phyloP scores from a whole-genome alignment of 1,140 invertebrate genomes.

The Condylostylus longicornis region DNA sequence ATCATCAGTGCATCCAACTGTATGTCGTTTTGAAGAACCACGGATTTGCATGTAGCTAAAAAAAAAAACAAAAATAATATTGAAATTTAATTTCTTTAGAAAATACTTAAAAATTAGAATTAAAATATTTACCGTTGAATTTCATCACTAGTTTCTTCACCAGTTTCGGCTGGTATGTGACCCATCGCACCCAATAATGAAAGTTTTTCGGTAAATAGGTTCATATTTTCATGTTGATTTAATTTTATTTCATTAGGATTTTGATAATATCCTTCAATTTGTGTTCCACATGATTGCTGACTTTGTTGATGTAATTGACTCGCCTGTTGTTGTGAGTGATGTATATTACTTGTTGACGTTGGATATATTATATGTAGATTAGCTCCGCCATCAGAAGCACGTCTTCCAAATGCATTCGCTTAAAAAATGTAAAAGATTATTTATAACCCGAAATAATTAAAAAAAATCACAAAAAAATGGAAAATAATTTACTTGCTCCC shows the following conservation, averaged over 20 bases:
- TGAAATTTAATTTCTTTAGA: not conserved
- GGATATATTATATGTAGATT: constrained; percentile 72
- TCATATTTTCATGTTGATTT: constrained; percentile 1
- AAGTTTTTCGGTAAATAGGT: no score
- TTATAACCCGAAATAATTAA: constrained; percentile 10
- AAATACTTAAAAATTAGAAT: not conserved
- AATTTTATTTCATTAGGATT: no score
- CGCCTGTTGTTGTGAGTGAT: constrained; percentile 8
- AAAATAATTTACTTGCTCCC: constrained; percentile 54
- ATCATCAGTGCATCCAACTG: constrained; percentile 33
- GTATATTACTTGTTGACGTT: constrained; percentile 19
- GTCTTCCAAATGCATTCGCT: constrained; percentile 66
- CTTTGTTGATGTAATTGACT: constrained; percentile 15
- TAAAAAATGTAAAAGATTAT: not conserved
- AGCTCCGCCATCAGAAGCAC: constrained; percentile 91
- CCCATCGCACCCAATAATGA: no score
- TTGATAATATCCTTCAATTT: not conserved
- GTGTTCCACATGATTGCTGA: no score
- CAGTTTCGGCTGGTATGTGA: constrained; percentile 2
- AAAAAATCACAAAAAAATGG: not conserved
- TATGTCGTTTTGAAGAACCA: constrained; percentile 49
- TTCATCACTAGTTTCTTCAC: constrained; percentile 28
- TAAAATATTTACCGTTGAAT: constrained; percentile 20
- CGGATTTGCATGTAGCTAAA: constrained; percentile 56
- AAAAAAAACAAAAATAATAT: not conserved